Conservation (phyloP, 2,797 vertebrate genomes). For the Calcarius lapponicus region DNA sequence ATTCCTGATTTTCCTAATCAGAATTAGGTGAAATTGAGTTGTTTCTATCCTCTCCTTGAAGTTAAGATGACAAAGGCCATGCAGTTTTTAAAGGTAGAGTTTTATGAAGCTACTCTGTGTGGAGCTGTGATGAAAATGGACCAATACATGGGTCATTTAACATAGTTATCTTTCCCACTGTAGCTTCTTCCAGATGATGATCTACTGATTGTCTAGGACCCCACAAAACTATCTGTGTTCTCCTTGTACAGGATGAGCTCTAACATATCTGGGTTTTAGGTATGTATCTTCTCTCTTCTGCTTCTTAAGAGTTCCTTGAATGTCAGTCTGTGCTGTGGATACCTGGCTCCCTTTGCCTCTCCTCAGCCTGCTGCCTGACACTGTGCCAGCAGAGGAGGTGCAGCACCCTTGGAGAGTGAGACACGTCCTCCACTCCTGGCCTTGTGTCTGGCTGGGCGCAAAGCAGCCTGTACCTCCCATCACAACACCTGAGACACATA, state of each 20-base stretch:
- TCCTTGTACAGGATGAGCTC: not conserved
- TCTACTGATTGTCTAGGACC: not conserved
- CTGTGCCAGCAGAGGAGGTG: not conserved
- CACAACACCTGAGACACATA: not conserved
- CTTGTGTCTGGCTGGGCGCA: not conserved
- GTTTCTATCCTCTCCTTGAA: not conserved
- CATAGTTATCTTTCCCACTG: not conserved
- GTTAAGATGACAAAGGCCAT: not conserved
- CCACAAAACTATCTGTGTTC: rapidly evolving
- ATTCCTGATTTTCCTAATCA: not conserved
- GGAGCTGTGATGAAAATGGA: not conserved
- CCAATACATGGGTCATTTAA: not conserved
- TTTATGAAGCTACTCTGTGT: not conserved
- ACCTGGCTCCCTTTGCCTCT: rapidly evolving
- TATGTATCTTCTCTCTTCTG: not conserved
- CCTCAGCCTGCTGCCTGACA: not conserved
- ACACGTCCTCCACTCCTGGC: rapidly evolving
- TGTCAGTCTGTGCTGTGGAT: not conserved
- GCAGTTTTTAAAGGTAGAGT: not conserved
- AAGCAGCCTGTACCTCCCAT: not conserved
- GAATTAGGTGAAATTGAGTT: not conserved
- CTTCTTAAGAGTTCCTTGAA: not conserved
- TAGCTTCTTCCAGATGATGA: not conserved
- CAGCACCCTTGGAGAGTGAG: rapidly evolving
- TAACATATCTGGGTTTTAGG: not conserved